Evolutionary conservation across 2,113 vertebrate genomes (phyloP).

Genomic region (Ascaphus truei): DNA sequence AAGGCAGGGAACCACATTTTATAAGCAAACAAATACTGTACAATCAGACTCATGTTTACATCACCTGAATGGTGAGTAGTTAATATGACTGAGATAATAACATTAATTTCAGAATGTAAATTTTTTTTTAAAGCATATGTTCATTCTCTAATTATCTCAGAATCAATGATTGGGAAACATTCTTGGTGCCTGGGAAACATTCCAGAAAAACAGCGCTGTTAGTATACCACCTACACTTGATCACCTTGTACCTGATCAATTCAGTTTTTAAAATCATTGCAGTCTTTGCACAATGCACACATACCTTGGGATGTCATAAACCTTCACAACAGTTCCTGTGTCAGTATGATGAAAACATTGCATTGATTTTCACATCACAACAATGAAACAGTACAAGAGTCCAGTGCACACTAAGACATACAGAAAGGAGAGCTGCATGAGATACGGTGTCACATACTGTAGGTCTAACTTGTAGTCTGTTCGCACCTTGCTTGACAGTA

Average conservation of each 20-base stretch:
- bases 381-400: not conserved
- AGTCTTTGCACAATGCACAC: not conserved
- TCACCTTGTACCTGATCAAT: not conserved
- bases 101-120: too few relatives aligned
- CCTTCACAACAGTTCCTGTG: not conserved
- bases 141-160: too few relatives aligned
- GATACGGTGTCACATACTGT: not conserved
- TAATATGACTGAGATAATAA: too few relatives aligned
- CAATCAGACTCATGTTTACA: too few relatives aligned
- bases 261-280: not conserved
- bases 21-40: too few relatives aligned
- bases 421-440: not conserved
- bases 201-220: not conserved
- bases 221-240: not conserved
- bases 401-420: not conserved
- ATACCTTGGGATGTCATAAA: not conserved
- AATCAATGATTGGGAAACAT: too few relatives aligned
- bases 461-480: not conserved
- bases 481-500: not conserved
- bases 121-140: too few relatives aligned
- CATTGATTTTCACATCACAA: constrained; percentile 22
- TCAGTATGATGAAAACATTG: constrained; percentile 1
- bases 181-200: too few relatives aligned
- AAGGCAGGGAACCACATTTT: not conserved
- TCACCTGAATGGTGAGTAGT: too few relatives aligned